Evolutionary conservation across 2,113 vertebrate genomes (phyloP), one percentile per base, ranked within the genome.

Genomic region (Carlito syrichta): DNA sequence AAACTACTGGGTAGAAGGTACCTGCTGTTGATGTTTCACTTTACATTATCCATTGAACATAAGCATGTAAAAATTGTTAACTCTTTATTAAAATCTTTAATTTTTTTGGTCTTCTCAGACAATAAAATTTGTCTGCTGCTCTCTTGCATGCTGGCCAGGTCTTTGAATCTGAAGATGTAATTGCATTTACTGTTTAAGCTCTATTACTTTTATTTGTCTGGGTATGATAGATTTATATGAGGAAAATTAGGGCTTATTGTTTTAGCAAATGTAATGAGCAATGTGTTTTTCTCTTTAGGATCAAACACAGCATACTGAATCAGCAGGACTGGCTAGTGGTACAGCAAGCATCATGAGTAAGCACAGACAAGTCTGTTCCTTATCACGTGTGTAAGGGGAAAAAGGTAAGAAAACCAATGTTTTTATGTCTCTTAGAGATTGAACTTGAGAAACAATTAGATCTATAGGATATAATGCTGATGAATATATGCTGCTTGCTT

Each of bases 261-360:
- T 97, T 93, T 97, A 76, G 79, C 87, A 92, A 54, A 95, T 96
- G 25, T 98, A 98, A 98, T 97, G 94, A 97, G 69, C 76, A n/a
- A 66, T 98, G 92, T 98, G 63, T 96, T 50, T 98, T 98, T 98
- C 96, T n/a, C 96, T 95, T 96, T 96, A 99, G 99, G 97, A 98
- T 98, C 98, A 97, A 96, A 92, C 92, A 93, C 96, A 98, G 71
- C 91, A 94, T 76, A 97, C 96, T 97, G 98, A 98, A 96, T 98
- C 98, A 98, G 97, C 97, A 98, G 97, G 97, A 95, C 89, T 97
- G 97, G 89, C 98, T 98, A 97, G 87, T 95, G 91, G 84, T 97
- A 93, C 97, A 96, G 95, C 97, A 92, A 93, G 96, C 98, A 98
- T 96, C 97, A 99, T 99, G 98, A 98, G 97, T 97, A 98, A 98